Evolutionary conservation across 2,113 vertebrate species (phyloP), one percentile per base, ranked within the genome.

Genomic region (Python bivittatus): DNA sequence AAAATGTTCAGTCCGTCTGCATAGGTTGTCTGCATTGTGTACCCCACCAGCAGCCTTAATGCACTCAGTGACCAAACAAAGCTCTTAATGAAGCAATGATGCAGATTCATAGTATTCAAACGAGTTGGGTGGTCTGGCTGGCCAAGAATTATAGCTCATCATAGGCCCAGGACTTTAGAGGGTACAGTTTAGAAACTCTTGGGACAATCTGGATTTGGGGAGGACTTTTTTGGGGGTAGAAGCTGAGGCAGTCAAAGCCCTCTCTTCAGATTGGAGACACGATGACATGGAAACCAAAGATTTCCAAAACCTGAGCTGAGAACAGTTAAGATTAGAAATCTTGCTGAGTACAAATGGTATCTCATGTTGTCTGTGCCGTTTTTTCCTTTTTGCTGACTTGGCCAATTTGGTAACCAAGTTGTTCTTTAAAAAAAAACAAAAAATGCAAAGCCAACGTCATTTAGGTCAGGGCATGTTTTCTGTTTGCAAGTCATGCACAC

Each of bases 321-420:
- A 88, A 91, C 58, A 88, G 88, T 90, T 93, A 88, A 64, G 53
- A 84, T 90, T 57, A 90, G 84, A 92, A 56, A 85, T 85, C 60
- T n/a, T 56, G 42, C 83, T 93, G 72, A 84, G 29, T 86, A 25
- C 54, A 95, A 93, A 90, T 22, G 23, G 42, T 33, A 83, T 72
- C 33, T 42, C 86, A 48, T 29, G 94, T 52, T 83, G 0, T 5
- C 91, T 61, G 42, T 23, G 2, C 1, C 2, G 92, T 29, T 88
- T 91, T 17, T 90, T 85, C 23, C 4, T 12, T 93, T 94, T 92
- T 96, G 94, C 48, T 92, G 92, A 79, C 89, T 33, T 61, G 83
- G 42, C 38, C 29, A 17, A 38, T 90, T 91, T 54, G 79, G 60
- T 91, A 92, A 86, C 60, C 0, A 0, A 91, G 53, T 44, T 57